Conservation (phyloP, 2,113 vertebrate genomes). For the Phasianus colchicus region DNA sequence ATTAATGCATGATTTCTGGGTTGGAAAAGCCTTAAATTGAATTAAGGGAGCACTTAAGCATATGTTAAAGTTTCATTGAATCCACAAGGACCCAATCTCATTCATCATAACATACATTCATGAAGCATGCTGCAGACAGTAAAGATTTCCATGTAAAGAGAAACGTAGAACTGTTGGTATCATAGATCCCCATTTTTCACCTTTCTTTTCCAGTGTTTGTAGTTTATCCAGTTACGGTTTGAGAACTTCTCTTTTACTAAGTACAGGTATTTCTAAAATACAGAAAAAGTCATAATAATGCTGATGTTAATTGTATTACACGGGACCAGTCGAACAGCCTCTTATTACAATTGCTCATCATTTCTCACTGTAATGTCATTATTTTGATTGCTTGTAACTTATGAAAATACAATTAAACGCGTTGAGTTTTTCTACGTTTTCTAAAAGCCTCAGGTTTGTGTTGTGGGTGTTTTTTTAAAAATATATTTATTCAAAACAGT, state of each 20-base stretch:
- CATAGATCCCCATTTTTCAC: neutral
- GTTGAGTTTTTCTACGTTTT: neutral
- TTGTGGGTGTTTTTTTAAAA: neutral
- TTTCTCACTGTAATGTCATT: neutral
- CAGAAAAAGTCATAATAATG: neutral
- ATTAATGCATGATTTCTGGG: neutral
- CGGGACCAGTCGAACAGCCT: neutral
- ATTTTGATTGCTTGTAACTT: neutral
- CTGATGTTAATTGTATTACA: neutral
- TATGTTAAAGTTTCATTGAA: neutral
- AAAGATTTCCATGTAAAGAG: neutral
- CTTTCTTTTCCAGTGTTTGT: neutral
- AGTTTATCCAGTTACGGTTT: neutral
- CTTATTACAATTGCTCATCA: neutral
- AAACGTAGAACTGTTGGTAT: neutral
- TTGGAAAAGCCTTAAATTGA: neutral
- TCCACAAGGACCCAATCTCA: neutral
- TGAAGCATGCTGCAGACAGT: neutral
- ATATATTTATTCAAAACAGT: neutral
- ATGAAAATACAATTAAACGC: neutral
- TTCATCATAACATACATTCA: neutral
- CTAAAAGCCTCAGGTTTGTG: neutral
- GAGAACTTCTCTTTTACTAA: neutral
- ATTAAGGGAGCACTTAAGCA: neutral
- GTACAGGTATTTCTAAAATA: conserved; percentile 34